phyloP scores from a whole-genome alignment of 2,113 vertebrate genomes.

The Marcusenius ussheri region DNA sequence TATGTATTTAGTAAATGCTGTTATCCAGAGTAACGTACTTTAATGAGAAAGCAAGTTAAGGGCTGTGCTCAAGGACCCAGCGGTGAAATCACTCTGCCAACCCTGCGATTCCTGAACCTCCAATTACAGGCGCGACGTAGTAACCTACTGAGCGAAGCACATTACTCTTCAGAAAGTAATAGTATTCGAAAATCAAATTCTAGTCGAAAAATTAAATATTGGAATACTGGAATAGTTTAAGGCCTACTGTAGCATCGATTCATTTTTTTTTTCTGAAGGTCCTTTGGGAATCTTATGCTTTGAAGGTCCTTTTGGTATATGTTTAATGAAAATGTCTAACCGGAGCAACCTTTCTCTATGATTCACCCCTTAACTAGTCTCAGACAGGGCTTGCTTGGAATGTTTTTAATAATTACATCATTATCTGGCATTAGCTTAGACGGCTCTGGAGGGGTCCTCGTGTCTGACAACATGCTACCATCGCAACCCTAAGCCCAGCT shows the following conservation, averaged over 20 bases:
- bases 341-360: not conserved
- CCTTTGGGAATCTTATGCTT: not conserved
- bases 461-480: not conserved
- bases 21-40: not conserved
- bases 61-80: not conserved
- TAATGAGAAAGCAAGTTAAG: not conserved
- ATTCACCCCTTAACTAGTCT: not conserved
- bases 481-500: not conserved
- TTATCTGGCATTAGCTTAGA: slow-evolving; percentile 13
- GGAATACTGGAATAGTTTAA: not conserved
- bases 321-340: slow-evolving; percentile 15
- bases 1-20: not conserved
- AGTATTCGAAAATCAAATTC: not conserved
- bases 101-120: not conserved
- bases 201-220: not conserved
- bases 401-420: slow-evolving; percentile 15
- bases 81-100: not conserved
- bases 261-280: not conserved
- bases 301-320: slow-evolving; percentile 10
- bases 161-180: not conserved
- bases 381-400: not conserved
- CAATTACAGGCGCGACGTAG: not conserved
- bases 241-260: not conserved
- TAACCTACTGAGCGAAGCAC: not conserved
- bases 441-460: not conserved